These are phyloP conservation scores for Eupithecia insigniata DNA, from an alignment of 2,888 invertebrate species.

Conservation along the genomic window DNA sequence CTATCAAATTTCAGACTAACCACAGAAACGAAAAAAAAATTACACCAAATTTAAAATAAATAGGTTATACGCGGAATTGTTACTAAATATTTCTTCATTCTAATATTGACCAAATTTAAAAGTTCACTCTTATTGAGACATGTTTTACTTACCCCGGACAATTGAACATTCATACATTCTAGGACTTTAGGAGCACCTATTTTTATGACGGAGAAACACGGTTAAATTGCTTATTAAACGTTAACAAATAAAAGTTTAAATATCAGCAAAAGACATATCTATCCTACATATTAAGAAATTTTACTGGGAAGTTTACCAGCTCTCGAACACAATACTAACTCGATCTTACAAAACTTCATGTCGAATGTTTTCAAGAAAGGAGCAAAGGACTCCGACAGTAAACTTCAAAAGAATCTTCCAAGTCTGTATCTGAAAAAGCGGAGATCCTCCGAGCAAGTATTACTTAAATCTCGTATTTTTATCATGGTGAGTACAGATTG, in stretches of 20 bases:
- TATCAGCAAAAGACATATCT: neutral
- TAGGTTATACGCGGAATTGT: no score
- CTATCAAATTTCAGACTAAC: no score
- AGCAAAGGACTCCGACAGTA: slow-evolving; percentile 39
- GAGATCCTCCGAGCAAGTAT: slow-evolving; percentile 48
- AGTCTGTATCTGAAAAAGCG: slow-evolving; percentile 52
- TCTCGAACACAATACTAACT: neutral
- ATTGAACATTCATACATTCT: slow-evolving; percentile 1
- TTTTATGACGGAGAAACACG: neutral
- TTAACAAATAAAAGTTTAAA: neutral
- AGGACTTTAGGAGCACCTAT: neutral
- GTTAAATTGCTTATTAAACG: neutral
- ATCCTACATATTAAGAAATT: no score
- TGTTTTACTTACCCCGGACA: neutral
- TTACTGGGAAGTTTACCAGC: neutral
- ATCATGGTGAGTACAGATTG: slow-evolving; percentile 54
- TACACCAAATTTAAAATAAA: no score
- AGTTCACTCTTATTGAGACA: no score
- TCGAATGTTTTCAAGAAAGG: slow-evolving; percentile 33
- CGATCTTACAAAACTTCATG: slow-evolving; percentile 23
- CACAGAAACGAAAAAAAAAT: no score
- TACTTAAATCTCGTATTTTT: slow-evolving; percentile 55
- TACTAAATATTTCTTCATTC: no score
- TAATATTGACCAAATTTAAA: no score
- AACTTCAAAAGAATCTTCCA: slow-evolving; percentile 54